Base-by-base conservation (phyloP, 2,888 invertebrate species). In the Cenopis cana region DNA sequence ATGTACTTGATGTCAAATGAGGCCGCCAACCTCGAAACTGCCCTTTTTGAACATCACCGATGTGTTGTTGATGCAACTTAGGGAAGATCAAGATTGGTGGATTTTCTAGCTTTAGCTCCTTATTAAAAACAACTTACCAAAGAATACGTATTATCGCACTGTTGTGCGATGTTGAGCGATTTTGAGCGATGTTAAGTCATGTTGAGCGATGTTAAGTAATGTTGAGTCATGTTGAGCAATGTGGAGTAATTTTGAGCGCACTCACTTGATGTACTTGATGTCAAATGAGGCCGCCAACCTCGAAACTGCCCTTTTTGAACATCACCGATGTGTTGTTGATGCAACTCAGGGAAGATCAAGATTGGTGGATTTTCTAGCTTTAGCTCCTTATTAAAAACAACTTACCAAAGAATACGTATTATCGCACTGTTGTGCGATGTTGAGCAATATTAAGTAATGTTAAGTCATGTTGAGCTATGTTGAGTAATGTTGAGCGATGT, bases 1-100 rank as follows among this genome's bases (percentile, higher is more conserved):
- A 99, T 99, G 24, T 99, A 99, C 9, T 99, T 99, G 0, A 99
- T 99, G 91, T 99, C n/a, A 99, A 76, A 99, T 98, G 20, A 97
- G 96, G 68, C 98, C 97, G 3, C 98, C 99, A 14, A 99, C 98
- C 94, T 99, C 99, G 87, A 99, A 99, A 86, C 99, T 99, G 12
- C 99, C 99, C 89, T 99, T 99, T 91, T 99, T 99, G 93, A 99
- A 99, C 99, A 99, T 99, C 9, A 99, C 99, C 0, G 99, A 99
- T 0, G 99, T 99, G 89, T 99, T 99, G 89, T 99, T 99, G 82
- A 99, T 99, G 89, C 99, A 99, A 0, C 90, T 99, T 99, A 0
- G 99, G 99, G 89, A 99, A 99, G 81, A 99, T 99, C 49, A 99
- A 94, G 86, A 99, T 99, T 0, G 99, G 99, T 9, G 99, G 97